phyloP scores from a whole-genome alignment of 1,140 invertebrate genomes.

The Goniozus legneri region DNA sequence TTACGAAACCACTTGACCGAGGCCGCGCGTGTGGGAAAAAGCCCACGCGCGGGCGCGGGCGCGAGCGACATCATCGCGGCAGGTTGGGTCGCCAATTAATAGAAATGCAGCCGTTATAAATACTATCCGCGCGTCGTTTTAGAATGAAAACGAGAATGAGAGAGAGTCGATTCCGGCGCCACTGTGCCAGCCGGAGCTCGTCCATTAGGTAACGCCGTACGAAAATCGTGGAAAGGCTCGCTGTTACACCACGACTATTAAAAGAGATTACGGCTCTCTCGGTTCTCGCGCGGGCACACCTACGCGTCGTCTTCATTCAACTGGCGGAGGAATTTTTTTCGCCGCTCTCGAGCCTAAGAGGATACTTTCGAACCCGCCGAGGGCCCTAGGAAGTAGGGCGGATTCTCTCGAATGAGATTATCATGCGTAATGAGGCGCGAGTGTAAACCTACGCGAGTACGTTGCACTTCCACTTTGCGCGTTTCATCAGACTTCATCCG shows the following conservation, averaged over 20 bases:
- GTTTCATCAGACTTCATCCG: not conserved
- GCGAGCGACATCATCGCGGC: not conserved
- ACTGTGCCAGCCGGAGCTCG: conserved; percentile 3
- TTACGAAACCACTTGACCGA: not conserved
- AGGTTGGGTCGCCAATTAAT: conserved; percentile 20
- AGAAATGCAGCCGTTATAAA: conserved; percentile 21
- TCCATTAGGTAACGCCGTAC: too few species aligned
- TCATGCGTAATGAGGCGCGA: conserved; percentile 14
- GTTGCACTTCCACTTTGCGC: conserved; percentile 8
- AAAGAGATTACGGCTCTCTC: too few species aligned
- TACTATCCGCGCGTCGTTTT: conserved; percentile 10
- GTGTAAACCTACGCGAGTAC: conserved; percentile 7
- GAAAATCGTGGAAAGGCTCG: too few species aligned
- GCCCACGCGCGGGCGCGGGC: not conserved
- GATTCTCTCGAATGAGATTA: conserved; percentile 23
- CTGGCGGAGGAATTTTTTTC: too few species aligned
- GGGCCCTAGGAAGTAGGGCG: not conserved
- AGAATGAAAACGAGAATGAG: conserved; percentile 1
- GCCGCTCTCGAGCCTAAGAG: conserved; percentile 7
- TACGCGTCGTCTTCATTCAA: too few species aligned
- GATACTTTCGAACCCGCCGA: conserved; percentile 4
- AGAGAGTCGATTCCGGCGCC: not conserved
- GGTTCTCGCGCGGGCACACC: too few species aligned
- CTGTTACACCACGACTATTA: too few species aligned
- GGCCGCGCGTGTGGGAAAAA: not conserved